Percentiles rank a stretch among this genome's conserved stretches.
Conservation (phyloP, 2,888 invertebrate genomes). For the Andrena dorsata region DNA sequence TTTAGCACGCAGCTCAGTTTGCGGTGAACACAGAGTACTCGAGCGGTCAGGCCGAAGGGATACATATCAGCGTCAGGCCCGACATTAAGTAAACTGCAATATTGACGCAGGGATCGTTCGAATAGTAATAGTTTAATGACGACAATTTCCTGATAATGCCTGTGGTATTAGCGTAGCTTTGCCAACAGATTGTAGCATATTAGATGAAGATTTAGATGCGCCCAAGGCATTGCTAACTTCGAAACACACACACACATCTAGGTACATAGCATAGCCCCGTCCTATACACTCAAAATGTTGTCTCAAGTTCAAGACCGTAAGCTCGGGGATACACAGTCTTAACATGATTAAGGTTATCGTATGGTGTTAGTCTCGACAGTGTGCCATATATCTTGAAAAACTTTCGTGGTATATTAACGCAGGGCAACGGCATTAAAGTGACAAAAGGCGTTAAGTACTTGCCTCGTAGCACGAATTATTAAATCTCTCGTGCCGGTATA, state of each 20-base stretch:
- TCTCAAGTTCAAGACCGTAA: slow-evolving; percentile 43
- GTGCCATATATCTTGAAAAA: slow-evolving; percentile 3
- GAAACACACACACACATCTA: neutral
- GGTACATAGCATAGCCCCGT: neutral
- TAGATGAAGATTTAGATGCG: slow-evolving; percentile 57
- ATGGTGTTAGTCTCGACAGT: neutral
- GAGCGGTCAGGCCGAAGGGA: slow-evolving; percentile 2
- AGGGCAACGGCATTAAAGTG: neutral
- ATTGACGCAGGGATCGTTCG: slow-evolving; percentile 38
- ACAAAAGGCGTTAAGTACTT: neutral
- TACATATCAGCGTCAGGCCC: neutral
- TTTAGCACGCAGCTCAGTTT: too few species aligned
- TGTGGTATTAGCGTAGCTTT: slow-evolving; percentile 44
- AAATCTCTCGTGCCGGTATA: too few species aligned
- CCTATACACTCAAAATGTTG: slow-evolving; percentile 44
- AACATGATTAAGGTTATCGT: slow-evolving; percentile 40
- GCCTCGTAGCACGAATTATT: too few species aligned
- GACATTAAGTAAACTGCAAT: slow-evolving; percentile 39
- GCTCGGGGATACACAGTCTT: slow-evolving; percentile 26
- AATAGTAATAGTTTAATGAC: slow-evolving; percentile 59
- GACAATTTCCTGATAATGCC: slow-evolving; percentile 57
- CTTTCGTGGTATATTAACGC: neutral
- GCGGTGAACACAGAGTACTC: neutral
- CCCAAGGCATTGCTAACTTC: slow-evolving; percentile 55
- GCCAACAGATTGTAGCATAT: slow-evolving; percentile 42